phyloP scores from a whole-genome alignment of 2,797 vertebrate genomes.

The Alectoris magna region DNA sequence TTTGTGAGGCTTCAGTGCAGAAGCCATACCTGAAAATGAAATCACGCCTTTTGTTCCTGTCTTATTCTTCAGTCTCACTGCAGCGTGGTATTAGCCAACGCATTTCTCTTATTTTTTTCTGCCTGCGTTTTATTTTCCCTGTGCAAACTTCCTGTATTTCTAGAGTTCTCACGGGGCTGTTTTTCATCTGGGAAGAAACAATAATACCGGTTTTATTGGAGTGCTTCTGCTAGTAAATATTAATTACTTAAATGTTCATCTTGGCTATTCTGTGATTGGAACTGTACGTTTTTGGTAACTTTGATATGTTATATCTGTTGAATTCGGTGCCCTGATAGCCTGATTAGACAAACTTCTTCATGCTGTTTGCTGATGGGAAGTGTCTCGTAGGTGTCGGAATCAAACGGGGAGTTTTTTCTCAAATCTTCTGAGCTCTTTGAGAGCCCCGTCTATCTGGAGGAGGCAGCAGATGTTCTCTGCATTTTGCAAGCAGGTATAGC shows the following conservation, averaged over 20 bases:
- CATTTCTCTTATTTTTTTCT: neutral
- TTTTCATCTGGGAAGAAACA: neutral
- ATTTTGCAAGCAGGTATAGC: conserved; percentile 97
- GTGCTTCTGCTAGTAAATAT: neutral
- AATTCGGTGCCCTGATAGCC: neutral
- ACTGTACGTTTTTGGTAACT: neutral
- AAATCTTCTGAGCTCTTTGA: conserved; percentile 98
- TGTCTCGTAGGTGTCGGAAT: conserved; percentile 88
- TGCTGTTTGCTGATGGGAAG: neutral
- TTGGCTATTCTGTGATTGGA: neutral
- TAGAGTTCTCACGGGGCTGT: neutral
- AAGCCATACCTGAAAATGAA: neutral
- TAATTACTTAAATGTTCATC: neutral
- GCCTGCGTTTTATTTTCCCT: neutral
- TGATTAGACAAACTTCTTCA: neutral
- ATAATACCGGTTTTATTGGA: rapidly evolving
- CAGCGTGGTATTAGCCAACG: rapidly evolving
- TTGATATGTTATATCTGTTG: neutral
- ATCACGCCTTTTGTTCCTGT: neutral
- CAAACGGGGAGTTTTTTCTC: conserved; percentile 95
- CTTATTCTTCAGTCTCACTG: neutral
- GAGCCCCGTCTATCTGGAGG: conserved; percentile 96
- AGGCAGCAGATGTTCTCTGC: conserved; percentile 98
- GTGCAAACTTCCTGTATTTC: neutral
- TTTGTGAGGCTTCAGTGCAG: neutral